Evolutionary conservation across 2,113 vertebrate species (phyloP), one percentile per base, ranked within the genome.

Genomic region (Lutjanus erythropterus): DNA sequence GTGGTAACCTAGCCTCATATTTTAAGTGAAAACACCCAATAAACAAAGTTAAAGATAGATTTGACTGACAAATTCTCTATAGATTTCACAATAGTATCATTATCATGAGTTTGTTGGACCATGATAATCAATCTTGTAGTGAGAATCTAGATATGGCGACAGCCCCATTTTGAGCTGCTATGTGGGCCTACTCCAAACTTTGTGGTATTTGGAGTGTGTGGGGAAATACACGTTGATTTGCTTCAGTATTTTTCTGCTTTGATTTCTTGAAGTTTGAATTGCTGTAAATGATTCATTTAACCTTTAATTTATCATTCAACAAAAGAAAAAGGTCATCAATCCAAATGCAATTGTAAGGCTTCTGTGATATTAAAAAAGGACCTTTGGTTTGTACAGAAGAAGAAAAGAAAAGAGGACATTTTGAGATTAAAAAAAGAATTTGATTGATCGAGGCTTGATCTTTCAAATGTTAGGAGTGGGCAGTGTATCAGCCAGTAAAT

Each of bases 391-490:
- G 14, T 44, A 14, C 11, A 21, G 37, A 37, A 12, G 33, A 59
- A 18, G 19, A 41, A 37, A 25, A 37, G 2, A 16, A 68, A 58
- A 21, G 19, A 12, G 16, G 16, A 27, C 39, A 67, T 52, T 74
- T 44, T n/a, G 15, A 44, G 5, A 35, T 68, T 0, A 31, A n/a
- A 18, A 60, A n/a, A n/a, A n/a, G 7, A 7, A n/a, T 59, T 21
- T 27, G 2, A 44, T 21, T 23, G 18, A 58, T 42, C 9, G 15
- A 55, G 23, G 47, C 19, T 60, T 27, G n/a, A 31, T 44, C 37
- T 79, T 52, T 66, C 4, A 42, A 25, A 73, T 66, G 44, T 59
- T 29, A 58, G 33, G 4, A 68, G 66, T 41, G 11, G 39, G 37
- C 6, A 1, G 14, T 4, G 60, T 42, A 21, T 10, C 33, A 27